A percentile compares a stretch with the other conserved stretches of the same genome.
Evolutionary conservation across 2,888 invertebrate genomes (phyloP).

Genomic region (Drosophila neutralis): DNA sequence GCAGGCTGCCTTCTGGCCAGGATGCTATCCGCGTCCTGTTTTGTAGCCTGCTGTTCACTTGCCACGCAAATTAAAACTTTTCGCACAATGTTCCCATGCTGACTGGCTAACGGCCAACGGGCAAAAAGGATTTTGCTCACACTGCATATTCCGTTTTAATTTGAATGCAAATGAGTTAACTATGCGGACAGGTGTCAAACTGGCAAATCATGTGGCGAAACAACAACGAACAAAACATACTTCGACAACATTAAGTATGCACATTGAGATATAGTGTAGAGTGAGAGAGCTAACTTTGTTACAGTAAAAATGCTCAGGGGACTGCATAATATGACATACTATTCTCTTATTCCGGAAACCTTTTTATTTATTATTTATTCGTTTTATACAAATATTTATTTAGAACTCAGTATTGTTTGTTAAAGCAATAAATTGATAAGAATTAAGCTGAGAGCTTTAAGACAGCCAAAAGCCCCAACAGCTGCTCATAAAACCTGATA

Average conservation of each 20-base stretch:
- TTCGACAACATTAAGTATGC: not conserved
- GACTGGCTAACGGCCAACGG: constrained; percentile 13
- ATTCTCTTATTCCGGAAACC: not conserved
- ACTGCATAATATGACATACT: not conserved
- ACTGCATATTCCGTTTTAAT: constrained; percentile 52
- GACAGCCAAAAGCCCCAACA: not conserved
- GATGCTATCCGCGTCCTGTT: constrained; percentile 1
- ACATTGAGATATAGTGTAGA: not conserved
- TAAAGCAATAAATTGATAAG: not conserved
- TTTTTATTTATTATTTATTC: not conserved
- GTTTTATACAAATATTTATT: not conserved
- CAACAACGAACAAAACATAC: constrained; percentile 1
- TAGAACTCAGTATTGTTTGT: not conserved
- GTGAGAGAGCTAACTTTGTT: not conserved
- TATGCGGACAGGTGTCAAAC: constrained; percentile 37
- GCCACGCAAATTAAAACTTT: constrained; percentile 61
- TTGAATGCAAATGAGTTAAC: constrained; percentile 71
- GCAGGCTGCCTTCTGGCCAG: constrained; percentile 2
- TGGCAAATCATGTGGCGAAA: constrained; percentile 25
- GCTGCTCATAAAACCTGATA: not conserved
- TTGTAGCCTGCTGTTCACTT: constrained; percentile 26
- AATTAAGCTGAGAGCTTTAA: not conserved
- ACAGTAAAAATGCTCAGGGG: not conserved
- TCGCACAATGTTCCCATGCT: constrained; percentile 39
- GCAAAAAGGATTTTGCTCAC: constrained; percentile 29